A percentile compares a stretch with the other conserved stretches of the same genome.
Conservation (phyloP, 1,140 invertebrate species). For the Aphis craccivora region DNA sequence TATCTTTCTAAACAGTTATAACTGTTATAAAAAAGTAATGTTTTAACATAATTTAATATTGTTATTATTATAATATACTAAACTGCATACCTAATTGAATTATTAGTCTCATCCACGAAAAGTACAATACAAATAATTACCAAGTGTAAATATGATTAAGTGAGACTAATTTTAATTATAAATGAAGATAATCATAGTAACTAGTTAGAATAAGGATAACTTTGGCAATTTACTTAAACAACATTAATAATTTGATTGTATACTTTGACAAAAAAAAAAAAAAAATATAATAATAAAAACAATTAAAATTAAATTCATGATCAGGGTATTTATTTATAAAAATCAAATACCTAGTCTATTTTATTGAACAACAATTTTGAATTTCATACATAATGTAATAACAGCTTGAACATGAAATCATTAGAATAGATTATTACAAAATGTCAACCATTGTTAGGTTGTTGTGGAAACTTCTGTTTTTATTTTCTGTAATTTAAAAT, state of each 20-base stretch:
- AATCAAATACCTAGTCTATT: not conserved
- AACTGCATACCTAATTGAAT: not conserved
- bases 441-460: not conserved
- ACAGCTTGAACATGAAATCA: not conserved
- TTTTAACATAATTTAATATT: not conserved
- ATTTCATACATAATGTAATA: not conserved
- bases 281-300: no score
- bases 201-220: no score
- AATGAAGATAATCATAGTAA: no score
- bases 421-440: not conserved
- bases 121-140: not conserved
- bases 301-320: no score
- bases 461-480: not conserved
- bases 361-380: not conserved
- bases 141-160: no score
- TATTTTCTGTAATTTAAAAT: not conserved
- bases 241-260: no score
- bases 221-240: no score
- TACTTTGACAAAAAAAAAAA: no score
- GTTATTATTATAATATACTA: not conserved
- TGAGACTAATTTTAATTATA: no score
- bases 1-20: not conserved
- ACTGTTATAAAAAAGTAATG: not conserved
- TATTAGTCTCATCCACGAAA: not conserved
- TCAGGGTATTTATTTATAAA: no score